Percentiles rank a stretch among this genome's conserved stretches.
Conservation (phyloP, 2,888 invertebrate species). For the Thera obeliscata region DNA sequence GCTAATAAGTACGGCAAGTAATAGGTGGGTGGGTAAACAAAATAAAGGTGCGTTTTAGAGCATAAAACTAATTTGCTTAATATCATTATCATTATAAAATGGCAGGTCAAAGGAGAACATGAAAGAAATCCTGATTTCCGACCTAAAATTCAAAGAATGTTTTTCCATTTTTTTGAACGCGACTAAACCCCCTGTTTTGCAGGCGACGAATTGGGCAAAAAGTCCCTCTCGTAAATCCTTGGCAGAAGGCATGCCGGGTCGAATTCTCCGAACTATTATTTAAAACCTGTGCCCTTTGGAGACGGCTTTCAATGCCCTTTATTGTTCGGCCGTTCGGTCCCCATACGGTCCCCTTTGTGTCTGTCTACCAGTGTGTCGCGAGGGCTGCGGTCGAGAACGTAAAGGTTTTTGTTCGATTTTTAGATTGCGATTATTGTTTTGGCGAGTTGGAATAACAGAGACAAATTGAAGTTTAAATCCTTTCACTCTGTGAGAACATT, state of each 20-base stretch:
- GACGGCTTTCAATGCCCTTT: constrained; percentile 61
- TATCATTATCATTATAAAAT: neutral
- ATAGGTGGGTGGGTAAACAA: too few species aligned
- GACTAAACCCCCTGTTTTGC: constrained; percentile 34
- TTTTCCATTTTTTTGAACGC: constrained; percentile 40
- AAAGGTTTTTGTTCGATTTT: constrained; percentile 34
- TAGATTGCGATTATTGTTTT: constrained; percentile 32
- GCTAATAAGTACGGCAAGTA: too few species aligned
- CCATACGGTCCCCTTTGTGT: constrained; percentile 59
- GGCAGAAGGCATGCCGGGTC: constrained; percentile 54
- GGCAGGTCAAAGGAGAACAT: neutral
- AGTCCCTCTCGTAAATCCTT: constrained; percentile 56
- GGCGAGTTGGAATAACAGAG: constrained; percentile 17
- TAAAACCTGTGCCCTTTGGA: constrained; percentile 67
- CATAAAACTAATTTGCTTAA: too few species aligned
- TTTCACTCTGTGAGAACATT: neutral
- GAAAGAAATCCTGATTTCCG: constrained; percentile 15
- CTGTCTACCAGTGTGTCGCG: constrained; percentile 51
- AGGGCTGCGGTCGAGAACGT: constrained; percentile 37
- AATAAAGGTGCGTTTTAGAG: too few species aligned
- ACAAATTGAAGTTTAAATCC: constrained; percentile 16
- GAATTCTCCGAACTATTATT: constrained; percentile 65
- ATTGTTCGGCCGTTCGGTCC: constrained; percentile 55
- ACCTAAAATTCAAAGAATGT: constrained; percentile 49
- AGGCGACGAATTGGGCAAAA: constrained; percentile 60